Percentiles rank a stretch among this genome's conserved stretches.
These are phyloP conservation scores for Arctia plantaginis DNA, from an alignment of 2,888 invertebrate species.

Conservation along the genomic window DNA sequence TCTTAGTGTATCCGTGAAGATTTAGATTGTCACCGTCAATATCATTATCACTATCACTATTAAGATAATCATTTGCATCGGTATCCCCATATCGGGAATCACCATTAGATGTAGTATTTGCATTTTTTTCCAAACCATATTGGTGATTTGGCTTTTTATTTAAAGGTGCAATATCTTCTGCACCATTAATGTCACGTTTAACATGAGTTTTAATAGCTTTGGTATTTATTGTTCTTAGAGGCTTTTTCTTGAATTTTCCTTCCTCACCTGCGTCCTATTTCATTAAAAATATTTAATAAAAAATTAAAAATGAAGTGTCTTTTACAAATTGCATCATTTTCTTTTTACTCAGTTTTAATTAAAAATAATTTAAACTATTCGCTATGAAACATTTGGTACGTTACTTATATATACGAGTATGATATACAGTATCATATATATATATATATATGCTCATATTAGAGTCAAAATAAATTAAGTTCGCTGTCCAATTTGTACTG, in stretches of 20 bases:
- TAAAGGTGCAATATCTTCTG: slow-evolving; percentile 22
- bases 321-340: background rate
- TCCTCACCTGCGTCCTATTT: slow-evolving; percentile 16
- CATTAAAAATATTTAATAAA: background rate
- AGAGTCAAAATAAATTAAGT: too few relatives aligned
- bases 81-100: slow-evolving; percentile 6
- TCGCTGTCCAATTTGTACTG: background rate
- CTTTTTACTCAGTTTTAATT: background rate
- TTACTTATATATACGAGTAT: background rate
- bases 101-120: slow-evolving; percentile 3
- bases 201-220: slow-evolving; percentile 28
- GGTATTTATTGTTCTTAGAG: slow-evolving; percentile 41
- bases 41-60: slow-evolving; percentile 38
- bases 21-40: slow-evolving; percentile 54
- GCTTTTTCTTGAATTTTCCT: slow-evolving; percentile 30
- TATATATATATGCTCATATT: too few relatives aligned
- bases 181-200: slow-evolving; percentile 17
- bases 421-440: too few relatives aligned
- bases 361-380: background rate
- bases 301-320: background rate
- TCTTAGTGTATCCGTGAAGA: slow-evolving; percentile 76
- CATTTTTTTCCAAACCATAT: slow-evolving; percentile 14
- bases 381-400: background rate
- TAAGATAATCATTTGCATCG: slow-evolving; percentile 25
- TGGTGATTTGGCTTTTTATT: slow-evolving; percentile 30